Percentiles rank a stretch among this genome's conserved stretches.
Evolutionary conservation across 2,113 vertebrate genomes (phyloP).

Genomic region (Arothron firmamentum): DNA sequence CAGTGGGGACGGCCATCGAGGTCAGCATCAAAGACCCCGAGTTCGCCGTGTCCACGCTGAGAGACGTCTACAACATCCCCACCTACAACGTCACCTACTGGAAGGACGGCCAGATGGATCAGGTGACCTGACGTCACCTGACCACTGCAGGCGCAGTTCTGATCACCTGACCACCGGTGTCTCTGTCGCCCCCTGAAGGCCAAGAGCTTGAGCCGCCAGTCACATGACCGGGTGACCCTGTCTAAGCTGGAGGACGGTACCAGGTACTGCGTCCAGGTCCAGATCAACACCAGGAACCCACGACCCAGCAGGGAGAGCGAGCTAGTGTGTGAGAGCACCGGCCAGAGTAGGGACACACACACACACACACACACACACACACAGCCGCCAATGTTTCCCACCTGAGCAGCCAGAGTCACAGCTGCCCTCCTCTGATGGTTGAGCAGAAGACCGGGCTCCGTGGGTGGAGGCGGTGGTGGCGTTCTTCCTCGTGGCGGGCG

Average conservation of each 20-base stretch:
- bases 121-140: constrained; percentile 32
- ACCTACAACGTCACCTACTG: constrained; percentile 66
- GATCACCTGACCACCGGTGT: constrained; percentile 54
- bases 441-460: constrained; percentile 29
- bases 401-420: too few species aligned
- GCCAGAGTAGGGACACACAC: constrained; percentile 30
- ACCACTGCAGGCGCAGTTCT: too few species aligned
- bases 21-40: constrained; percentile 59
- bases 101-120: constrained; percentile 38
- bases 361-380: too few species aligned
- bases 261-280: constrained; percentile 66
- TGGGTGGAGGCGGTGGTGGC: constrained; percentile 46
- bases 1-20: constrained; percentile 36
- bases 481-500: constrained; percentile 4
- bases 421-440: not conserved
- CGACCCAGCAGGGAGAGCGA: constrained; percentile 33
- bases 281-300: constrained; percentile 1
- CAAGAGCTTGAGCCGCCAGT: rapidly evolving
- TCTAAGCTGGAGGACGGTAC: constrained; percentile 34
- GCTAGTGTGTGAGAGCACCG: constrained; percentile 49
- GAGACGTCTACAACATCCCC: not conserved
- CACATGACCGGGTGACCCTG: constrained; percentile 38
- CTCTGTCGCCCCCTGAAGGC: constrained; percentile 32
- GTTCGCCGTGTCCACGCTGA: constrained; percentile 21
- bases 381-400: too few species aligned